phyloP scores from a whole-genome alignment of 2,888 invertebrate species.

The Geotrupes spiniger region DNA sequence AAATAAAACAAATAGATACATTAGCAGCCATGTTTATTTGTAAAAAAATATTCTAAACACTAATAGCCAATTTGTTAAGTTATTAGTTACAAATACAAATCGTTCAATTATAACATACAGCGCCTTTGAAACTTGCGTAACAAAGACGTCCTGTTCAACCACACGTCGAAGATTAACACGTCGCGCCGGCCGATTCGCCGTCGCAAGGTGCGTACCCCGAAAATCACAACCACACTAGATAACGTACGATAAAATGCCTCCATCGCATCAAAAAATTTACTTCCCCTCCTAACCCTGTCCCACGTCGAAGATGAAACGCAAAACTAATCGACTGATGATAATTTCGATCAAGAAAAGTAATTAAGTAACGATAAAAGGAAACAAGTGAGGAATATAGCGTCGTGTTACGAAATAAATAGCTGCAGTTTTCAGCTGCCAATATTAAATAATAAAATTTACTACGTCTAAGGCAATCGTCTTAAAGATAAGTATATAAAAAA shows the following conservation, averaged over 20 bases:
- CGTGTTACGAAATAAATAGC: constrained; percentile 23
- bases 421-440: constrained; percentile 34
- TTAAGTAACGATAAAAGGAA: no score
- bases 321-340: no score
- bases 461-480: constrained; percentile 31
- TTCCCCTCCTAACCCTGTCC: constrained; percentile 3
- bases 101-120: constrained; percentile 2
- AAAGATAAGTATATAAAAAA: constrained; percentile 30
- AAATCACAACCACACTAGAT: constrained; percentile 16
- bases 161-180: no score
- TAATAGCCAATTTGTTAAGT: constrained; percentile 60
- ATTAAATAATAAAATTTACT: constrained; percentile 25
- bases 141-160: no score
- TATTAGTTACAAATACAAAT: constrained; percentile 33
- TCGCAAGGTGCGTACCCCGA: no score
- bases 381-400: no score
- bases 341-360: no score
- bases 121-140: not conserved
- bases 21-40: constrained; percentile 59
- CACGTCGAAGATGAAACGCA: constrained; percentile 4
- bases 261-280: not conserved
- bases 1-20: constrained; percentile 25
- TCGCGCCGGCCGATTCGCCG: no score
- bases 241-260: constrained; percentile 4
- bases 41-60: constrained; percentile 69